Conservation (phyloP, 1,140 invertebrate species). For the Macrostomum lignano region DNA sequence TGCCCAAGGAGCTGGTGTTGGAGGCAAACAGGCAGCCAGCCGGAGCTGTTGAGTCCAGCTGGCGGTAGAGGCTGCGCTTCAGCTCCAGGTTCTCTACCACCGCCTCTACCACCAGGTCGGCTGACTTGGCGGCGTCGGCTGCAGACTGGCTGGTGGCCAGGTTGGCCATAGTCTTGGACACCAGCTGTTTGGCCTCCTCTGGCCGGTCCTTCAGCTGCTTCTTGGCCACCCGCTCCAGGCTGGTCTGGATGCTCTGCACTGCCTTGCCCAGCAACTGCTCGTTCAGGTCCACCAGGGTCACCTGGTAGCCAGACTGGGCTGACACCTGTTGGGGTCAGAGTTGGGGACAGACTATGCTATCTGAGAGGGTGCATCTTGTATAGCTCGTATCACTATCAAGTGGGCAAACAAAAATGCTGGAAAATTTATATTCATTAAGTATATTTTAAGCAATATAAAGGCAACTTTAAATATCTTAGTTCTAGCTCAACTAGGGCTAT, state of each 20-base stretch:
- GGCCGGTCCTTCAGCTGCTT: slow-evolving; percentile 29
- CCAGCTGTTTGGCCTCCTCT: slow-evolving; percentile 34
- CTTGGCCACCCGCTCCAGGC: slow-evolving; percentile 43
- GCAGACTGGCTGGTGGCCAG: slow-evolving; percentile 36
- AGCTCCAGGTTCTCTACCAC: slow-evolving; percentile 52
- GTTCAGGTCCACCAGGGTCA: slow-evolving; percentile 43
- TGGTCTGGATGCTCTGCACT: slow-evolving; percentile 37
- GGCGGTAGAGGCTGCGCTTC: slow-evolving; percentile 44
- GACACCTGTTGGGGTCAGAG: too few relatives aligned
- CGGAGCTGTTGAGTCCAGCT: slow-evolving; percentile 8
- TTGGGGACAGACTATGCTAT: too few relatives aligned
- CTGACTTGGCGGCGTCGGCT: slow-evolving; percentile 33
- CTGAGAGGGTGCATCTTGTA: too few relatives aligned
- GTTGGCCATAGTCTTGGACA: slow-evolving; percentile 33
- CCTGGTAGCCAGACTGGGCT: slow-evolving; percentile 44
- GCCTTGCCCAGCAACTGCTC: slow-evolving; percentile 40
- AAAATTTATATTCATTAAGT: too few relatives aligned
- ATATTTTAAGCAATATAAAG: too few relatives aligned
- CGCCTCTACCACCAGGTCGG: slow-evolving; percentile 55
- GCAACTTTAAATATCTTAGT: too few relatives aligned
- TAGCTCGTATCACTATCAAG: too few relatives aligned
- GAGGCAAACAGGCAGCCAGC: slow-evolving; percentile 39
- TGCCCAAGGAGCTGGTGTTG: slow-evolving; percentile 58
- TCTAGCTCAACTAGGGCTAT: too few relatives aligned
- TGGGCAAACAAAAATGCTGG: too few relatives aligned